A percentile compares a stretch with the other conserved stretches of the same genome.
phyloP scores from a whole-genome alignment of 2,113 vertebrate genomes.

The Rhombomys opimus region DNA sequence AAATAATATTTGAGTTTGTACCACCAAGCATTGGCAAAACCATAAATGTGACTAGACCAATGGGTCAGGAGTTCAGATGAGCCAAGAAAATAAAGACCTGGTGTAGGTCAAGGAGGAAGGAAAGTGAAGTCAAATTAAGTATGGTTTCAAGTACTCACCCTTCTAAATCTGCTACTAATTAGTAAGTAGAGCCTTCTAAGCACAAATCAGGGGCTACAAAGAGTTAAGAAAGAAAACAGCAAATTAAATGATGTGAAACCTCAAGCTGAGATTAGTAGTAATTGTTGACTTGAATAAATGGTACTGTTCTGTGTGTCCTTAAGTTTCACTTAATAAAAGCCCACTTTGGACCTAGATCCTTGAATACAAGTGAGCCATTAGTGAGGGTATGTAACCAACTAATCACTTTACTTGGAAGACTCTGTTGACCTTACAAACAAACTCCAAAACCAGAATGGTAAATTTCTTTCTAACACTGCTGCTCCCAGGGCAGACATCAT shows the following conservation, averaged over 20 bases:
- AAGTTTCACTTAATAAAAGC: neutral
- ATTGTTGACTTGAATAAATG: neutral
- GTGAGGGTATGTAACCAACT: neutral
- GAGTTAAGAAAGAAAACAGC: neutral
- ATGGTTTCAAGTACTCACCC: neutral
- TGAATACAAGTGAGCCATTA: neutral
- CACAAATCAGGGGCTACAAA: neutral
- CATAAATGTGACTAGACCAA: neutral
- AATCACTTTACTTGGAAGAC: neutral
- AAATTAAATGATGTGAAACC: neutral
- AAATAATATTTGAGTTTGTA: slow-evolving; percentile 24
- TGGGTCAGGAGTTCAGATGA: neutral
- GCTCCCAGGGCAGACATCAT: neutral
- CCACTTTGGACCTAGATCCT: neutral
- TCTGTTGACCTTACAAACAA: neutral
- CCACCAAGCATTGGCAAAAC: neutral
- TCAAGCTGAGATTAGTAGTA: neutral
- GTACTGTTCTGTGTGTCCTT: neutral
- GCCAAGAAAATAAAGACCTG: neutral
- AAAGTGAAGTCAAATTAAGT: slow-evolving; percentile 8
- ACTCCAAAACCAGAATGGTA: neutral
- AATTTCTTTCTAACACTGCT: neutral
- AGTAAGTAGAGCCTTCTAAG: neutral
- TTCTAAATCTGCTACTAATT: slow-evolving; percentile 39
- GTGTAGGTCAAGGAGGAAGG: neutral